These are phyloP conservation scores for Silvanus unidentatus DNA, from an alignment of 2,888 invertebrate species.

Conservation along the genomic window DNA sequence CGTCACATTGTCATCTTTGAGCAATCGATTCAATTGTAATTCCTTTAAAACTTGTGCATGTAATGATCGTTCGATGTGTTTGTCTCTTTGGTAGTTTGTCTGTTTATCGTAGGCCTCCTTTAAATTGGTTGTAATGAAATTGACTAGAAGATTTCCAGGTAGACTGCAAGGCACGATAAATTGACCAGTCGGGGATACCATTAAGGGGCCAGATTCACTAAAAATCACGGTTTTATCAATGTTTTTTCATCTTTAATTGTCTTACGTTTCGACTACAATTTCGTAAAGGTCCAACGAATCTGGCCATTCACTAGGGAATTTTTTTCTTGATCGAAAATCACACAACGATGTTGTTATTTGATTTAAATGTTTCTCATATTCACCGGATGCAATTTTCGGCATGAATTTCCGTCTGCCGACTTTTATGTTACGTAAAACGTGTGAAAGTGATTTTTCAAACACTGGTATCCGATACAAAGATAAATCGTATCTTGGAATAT, in stretches of 20 bases:
- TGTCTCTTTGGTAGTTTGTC: conserved; percentile 72
- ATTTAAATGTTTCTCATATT: conserved; percentile 77
- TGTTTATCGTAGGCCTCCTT: conserved; percentile 67
- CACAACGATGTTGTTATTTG: conserved; percentile 80
- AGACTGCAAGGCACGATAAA: conserved; percentile 89
- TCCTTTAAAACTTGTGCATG: conserved; percentile 60
- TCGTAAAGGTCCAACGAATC: conserved; percentile 66
- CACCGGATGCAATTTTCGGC: conserved; percentile 81
- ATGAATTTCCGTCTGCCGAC: conserved; percentile 84
- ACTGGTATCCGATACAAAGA: conserved; percentile 70
- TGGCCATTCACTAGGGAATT: conserved; percentile 70
- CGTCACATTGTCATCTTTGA: conserved; percentile 86
- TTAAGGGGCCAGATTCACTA: conserved; percentile 89
- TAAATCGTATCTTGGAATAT: conserved; percentile 68
- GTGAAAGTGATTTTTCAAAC: conserved; percentile 79
- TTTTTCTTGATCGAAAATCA: conserved; percentile 62
- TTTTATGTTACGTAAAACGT: conserved; percentile 75
- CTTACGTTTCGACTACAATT: conserved; percentile 85
- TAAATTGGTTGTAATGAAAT: conserved; percentile 74
- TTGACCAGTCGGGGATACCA: conserved; percentile 90
- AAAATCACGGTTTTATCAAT: conserved; percentile 4
- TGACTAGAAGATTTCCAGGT: conserved; percentile 78
- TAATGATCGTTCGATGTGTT: conserved; percentile 72
- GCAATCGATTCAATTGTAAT: conserved; percentile 65
- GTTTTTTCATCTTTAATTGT: background rate